These are phyloP conservation scores for Caenorhabditis elegans DNA, from an alignment of 1,140 invertebrate species.

Conservation along the genomic window DNA sequence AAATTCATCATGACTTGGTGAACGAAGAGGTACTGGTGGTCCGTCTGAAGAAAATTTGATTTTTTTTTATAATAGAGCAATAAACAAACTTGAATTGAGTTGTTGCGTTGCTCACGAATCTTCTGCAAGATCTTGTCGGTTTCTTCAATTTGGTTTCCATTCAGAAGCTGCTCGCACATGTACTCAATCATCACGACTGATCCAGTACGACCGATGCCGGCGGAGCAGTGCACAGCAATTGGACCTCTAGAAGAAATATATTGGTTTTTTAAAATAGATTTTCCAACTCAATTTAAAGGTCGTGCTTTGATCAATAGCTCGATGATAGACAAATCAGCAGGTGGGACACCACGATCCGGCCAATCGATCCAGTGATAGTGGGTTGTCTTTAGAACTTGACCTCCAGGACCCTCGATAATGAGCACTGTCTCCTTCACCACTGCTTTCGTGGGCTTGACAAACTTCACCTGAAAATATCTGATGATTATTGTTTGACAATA, in stretches of 20 bases:
- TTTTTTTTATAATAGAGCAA: neutral
- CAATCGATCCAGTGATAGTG: constrained; percentile 49
- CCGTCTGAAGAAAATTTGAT: neutral
- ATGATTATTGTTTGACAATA: neutral
- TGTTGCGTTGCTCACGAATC: constrained; percentile 23
- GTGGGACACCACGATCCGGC: constrained; percentile 49
- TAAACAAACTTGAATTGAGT: neutral
- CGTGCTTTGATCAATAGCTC: constrained; percentile 6
- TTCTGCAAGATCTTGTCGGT: constrained; percentile 2
- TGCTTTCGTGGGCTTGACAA: neutral
- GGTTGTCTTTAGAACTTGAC: neutral
- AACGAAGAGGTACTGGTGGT: constrained; percentile 37
- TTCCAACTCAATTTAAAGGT: constrained; percentile 73
- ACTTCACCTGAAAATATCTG: neutral
- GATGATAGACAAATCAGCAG: constrained; percentile 11
- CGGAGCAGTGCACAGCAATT: constrained; percentile 92
- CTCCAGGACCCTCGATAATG: neutral
- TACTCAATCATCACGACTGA: constrained; percentile 34
- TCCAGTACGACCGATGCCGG: constrained; percentile 92
- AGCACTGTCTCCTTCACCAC: neutral
- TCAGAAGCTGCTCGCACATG: constrained; percentile 21
- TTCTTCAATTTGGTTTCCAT: constrained; percentile 15
- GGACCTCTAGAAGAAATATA: constrained; percentile 68
- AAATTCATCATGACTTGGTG: constrained; percentile 32
- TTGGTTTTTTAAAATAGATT: neutral